Conservation (phyloP, 1,140 invertebrate species). For the Neodiprion lecontei region DNA sequence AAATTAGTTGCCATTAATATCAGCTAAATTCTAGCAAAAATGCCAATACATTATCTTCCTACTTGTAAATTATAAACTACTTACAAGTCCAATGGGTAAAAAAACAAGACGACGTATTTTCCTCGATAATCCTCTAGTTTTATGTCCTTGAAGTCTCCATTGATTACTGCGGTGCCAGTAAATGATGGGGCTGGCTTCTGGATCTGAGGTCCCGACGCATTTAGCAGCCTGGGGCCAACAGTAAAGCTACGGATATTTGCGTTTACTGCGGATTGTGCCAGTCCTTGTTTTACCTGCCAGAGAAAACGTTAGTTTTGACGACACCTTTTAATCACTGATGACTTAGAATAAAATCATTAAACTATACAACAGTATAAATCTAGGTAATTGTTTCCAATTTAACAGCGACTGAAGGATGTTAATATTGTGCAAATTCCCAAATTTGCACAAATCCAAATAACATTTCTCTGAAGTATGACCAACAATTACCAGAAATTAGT, state of each 20-base stretch:
- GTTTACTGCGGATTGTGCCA: background rate
- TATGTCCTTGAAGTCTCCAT: conserved; percentile 90
- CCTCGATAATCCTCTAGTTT: conserved; percentile 86
- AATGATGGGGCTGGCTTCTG: conserved; percentile 91
- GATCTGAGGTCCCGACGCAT: conserved; percentile 45
- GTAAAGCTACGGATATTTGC: conserved; percentile 41
- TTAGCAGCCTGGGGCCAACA: conserved; percentile 32
- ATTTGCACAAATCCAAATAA: background rate
- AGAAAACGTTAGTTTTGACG: background rate
- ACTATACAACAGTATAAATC: conserved; percentile 9
- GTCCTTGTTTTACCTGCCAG: conserved; percentile 21
- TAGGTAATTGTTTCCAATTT: background rate
- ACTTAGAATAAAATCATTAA: too few relatives aligned
- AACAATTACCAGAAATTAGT: background rate
- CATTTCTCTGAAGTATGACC: background rate
- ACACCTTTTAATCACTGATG: too few relatives aligned
- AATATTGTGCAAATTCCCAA: conserved; percentile 1
- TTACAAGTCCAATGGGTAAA: conserved; percentile 95
- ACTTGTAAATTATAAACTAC: conserved; percentile 47
- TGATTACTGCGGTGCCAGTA: conserved; percentile 84
- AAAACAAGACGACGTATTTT: conserved; percentile 95
- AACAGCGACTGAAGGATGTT: background rate
- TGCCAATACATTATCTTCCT: conserved; percentile 11
- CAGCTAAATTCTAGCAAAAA: conserved; percentile 23
- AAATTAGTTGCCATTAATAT: conserved; percentile 15